A percentile compares a stretch with the other conserved stretches of the same genome.
phyloP scores from a whole-genome alignment of 1,140 invertebrate species.

The Drosophila ironensis region DNA sequence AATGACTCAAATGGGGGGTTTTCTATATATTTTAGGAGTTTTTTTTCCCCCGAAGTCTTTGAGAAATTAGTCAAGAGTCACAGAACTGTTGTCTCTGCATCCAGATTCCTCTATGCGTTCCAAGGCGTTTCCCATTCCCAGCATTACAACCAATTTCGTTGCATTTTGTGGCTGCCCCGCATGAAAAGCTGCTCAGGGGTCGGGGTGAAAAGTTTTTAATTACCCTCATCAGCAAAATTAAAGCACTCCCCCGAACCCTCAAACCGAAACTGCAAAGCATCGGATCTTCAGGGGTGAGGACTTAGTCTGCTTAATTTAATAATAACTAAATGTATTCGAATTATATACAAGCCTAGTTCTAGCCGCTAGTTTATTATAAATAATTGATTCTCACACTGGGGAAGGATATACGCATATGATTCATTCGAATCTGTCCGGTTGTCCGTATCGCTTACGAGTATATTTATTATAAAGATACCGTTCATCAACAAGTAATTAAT shows the following conservation, averaged over 20 bases:
- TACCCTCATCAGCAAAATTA: conserved; percentile 72
- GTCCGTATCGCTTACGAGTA: too few relatives aligned
- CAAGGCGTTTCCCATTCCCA: conserved; percentile 32
- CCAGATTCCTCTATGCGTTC: conserved; percentile 16
- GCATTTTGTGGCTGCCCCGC: conserved; percentile 37
- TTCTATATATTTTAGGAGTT: background rate
- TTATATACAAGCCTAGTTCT: too few relatives aligned
- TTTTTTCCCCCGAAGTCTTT: background rate
- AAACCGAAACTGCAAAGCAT: too few relatives aligned
- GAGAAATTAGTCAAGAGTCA: conserved; percentile 25
- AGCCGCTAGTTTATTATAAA: too few relatives aligned
- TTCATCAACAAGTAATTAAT: too few relatives aligned
- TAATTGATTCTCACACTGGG: too few relatives aligned
- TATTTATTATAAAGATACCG: too few relatives aligned
- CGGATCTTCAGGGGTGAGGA: too few relatives aligned
- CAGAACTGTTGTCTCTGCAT: background rate
- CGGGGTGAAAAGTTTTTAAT: conserved; percentile 68
- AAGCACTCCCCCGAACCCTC: conserved; percentile 28
- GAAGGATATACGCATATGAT: too few relatives aligned
- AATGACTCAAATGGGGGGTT: conserved; percentile 6
- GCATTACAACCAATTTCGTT: conserved; percentile 34
- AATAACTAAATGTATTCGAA: too few relatives aligned
- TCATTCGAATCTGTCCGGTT: too few relatives aligned
- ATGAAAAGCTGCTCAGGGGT: background rate
- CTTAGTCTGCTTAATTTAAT: too few relatives aligned